Evolutionary conservation across 2,888 invertebrate species (phyloP), one percentile per base, ranked within the genome.

Genomic region (Trichogramma dendrolimi): DNA sequence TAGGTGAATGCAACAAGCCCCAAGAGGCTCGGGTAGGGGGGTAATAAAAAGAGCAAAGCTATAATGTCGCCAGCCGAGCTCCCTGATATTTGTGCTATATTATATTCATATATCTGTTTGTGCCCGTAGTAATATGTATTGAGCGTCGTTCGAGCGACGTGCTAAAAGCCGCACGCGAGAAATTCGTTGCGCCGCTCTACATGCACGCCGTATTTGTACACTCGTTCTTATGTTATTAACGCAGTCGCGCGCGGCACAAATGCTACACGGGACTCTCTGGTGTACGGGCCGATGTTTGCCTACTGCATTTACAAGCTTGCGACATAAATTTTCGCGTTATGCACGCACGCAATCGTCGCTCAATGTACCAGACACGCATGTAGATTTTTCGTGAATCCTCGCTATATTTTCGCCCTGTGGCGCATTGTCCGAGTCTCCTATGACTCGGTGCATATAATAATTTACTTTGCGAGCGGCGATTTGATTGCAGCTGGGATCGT

Each of bases 121-220:
- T 55, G 44, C 40, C n/a, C 51, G 53, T 27, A 27, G 27, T 27
- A 27, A 44, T 40, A 40, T 39, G 40, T 60, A 65, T 65, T 63
- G 57, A 67, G 57, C 55, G 61, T 39, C 60, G 62, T 48, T 63
- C 60, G 61, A 66, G 60, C 63, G 63, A 49, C 44, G 60, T 60
- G 57, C 67, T 65, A 67, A 67, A 62, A 66, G 67, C 52, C 14
- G 5, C 51, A 7, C n/a, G 11, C 59, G 54, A 56, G 56, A 58
- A 55, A 67, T 68, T 67, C 67, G 66, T 62, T 62, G 55, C 64
- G 63, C 58, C 10, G 27, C 27, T 27, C 27, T 27, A 27, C 27
- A 27, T 27, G 27, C 27, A 27, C 2, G 27, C 27, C 27, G 27
- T 27, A 27, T 27, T 27, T 27, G 27, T 27, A 27, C 27, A 27